Conservation (phyloP, 2,888 invertebrate species). For the Oxytorus armatus region DNA sequence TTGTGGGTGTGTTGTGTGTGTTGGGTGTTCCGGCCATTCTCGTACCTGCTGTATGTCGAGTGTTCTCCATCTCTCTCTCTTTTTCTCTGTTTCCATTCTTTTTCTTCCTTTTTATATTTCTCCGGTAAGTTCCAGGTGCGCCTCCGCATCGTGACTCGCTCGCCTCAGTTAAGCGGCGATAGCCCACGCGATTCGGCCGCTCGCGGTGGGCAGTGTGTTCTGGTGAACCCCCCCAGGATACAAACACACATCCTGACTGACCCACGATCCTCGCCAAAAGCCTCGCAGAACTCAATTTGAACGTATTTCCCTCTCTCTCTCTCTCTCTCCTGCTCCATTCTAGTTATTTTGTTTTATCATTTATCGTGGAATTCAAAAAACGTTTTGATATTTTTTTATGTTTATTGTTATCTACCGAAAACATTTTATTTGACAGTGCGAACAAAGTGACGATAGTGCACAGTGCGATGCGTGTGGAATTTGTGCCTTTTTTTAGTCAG, state of each 20-base stretch:
- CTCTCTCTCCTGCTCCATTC: background rate
- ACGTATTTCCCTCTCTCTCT: background rate
- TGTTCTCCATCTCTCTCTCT: slow-evolving; percentile 19
- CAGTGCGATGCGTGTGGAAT: background rate
- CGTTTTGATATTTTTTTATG: no score
- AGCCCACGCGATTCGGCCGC: slow-evolving; percentile 70
- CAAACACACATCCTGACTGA: slow-evolving; percentile 51
- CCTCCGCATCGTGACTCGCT: slow-evolving; percentile 72
- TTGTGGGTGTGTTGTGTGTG: slow-evolving; percentile 34
- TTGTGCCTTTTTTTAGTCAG: no score
- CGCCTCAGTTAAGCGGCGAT: slow-evolving; percentile 74
- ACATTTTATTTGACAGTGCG: background rate
- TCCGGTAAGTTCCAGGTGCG: slow-evolving; percentile 74
- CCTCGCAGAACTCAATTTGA: background rate
- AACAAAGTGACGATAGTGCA: no score
- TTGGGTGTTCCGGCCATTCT: slow-evolving; percentile 64
- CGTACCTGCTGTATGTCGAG: slow-evolving; percentile 59
- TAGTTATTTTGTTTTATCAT: background rate
- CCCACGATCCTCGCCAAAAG: slow-evolving; percentile 24
- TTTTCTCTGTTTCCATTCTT: slow-evolving; percentile 3
- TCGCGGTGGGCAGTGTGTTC: slow-evolving; percentile 58
- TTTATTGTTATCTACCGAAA: no score
- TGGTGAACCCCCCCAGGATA: slow-evolving; percentile 36
- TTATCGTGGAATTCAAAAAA: background rate
- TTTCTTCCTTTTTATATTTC: slow-evolving; percentile 14